Base-by-base conservation (phyloP, 2,797 vertebrate genomes). In the Agapornis canus region DNA sequence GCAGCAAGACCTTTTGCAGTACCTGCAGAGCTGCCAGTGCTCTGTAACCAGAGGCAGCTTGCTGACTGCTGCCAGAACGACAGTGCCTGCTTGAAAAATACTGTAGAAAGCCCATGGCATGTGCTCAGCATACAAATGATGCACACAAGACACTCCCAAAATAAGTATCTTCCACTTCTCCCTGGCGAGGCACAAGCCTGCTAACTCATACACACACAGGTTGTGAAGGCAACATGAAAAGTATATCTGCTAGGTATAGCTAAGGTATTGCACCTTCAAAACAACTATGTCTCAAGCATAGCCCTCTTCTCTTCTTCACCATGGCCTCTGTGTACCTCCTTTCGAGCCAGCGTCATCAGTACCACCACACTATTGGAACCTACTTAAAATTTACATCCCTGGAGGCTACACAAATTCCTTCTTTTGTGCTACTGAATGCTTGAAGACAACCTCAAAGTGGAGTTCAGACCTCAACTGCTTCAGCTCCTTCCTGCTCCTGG, bases 61-160 rank as follows among this genome's bases (percentile, higher is more conserved):
- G 86, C 77, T 82, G 82, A 57, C 72, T 88, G 91, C 91, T 3
- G 11, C 78, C 82, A 89, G 52, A 93, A 77, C 3, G 5, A 70
- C 89, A 80, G 42, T 51, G 94, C 60, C 92, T 86, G 89, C 93
- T 86, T 95, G 95, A 96, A 96, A 96, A 97, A 96, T 86, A 94
- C 86, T 39, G 56, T 86, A 54, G 79, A 94, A 91, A 92, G 95
- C 82, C 77, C 77, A 60, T 3, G 70, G 91, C 2, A 5, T 96
- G 92, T 95, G 94, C 92, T 90, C 89, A 94, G 89, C 83, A 93
- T 96, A 84, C 83, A 76, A 96, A 92, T 93, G 89, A 94, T 85
- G 87, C 66, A 42, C 22, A 43, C 26, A 82, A 92, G 91, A 92
- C 84, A 77, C 87, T 86, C 82, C 66, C 80, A 52, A 94, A 94